Evolutionary conservation across 2,888 invertebrate species (phyloP).

Genomic region (Pinctada fucata): DNA sequence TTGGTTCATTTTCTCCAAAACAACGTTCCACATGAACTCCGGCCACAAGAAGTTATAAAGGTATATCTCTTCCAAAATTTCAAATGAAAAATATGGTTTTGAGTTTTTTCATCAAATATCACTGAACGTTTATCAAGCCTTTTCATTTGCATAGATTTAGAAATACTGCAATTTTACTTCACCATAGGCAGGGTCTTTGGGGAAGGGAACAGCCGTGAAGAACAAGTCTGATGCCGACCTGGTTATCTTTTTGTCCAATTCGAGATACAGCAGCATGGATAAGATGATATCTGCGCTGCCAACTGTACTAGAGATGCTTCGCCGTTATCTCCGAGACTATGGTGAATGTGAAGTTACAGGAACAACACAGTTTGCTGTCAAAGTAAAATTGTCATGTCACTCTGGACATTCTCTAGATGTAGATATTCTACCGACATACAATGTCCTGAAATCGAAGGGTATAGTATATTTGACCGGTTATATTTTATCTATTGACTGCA

Average conservation of each 20-base stretch:
- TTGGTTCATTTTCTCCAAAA: conserved; percentile 30
- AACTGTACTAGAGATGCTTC: conserved; percentile 3
- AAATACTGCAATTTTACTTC: too few species aligned
- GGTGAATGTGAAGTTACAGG: conserved; percentile 10
- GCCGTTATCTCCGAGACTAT: conserved; percentile 1
- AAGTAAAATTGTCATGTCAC: conserved; percentile 24
- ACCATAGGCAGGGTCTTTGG: conserved; percentile 41
- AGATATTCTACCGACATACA: conserved; percentile 36
- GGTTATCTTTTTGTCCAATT: conserved; percentile 29
- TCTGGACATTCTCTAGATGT: conserved; percentile 26
- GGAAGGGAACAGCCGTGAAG: conserved; percentile 47
- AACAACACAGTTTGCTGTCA: conserved; percentile 33
- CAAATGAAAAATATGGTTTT: too few species aligned
- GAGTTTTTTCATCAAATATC: too few species aligned
- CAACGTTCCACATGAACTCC: conserved; percentile 18
- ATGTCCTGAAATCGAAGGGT: not conserved
- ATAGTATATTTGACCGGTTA: too few species aligned
- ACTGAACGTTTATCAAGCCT: too few species aligned
- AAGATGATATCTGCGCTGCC: conserved; percentile 5
- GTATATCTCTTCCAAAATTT: not conserved
- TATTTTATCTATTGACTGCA: too few species aligned
- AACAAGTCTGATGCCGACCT: conserved; percentile 46
- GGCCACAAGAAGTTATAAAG: conserved; percentile 26
- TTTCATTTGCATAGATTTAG: too few species aligned
- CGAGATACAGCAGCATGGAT: conserved; percentile 4